phyloP scores from a whole-genome alignment of 2,888 invertebrate species.

The Chalcis sispes region DNA sequence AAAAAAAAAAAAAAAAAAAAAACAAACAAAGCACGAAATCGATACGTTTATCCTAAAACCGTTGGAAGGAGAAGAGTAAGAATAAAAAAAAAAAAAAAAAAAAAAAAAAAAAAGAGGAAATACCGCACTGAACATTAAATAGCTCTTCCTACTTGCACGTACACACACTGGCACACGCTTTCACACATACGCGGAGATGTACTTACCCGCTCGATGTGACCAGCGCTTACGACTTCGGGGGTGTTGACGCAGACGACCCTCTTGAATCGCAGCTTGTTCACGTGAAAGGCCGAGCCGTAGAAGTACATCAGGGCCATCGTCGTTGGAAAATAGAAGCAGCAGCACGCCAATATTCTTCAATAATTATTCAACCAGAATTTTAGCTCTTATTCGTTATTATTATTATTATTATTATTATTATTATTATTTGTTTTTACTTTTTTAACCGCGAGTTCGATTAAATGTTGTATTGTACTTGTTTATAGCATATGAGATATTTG shows the following conservation, averaged over 20 bases:
- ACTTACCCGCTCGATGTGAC: conserved; percentile 78
- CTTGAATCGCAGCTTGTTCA: conserved; percentile 87
- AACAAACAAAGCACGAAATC: too few species aligned
- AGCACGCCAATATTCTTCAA: conserved; percentile 87
- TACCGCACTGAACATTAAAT: background rate
- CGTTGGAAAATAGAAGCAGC: conserved; percentile 92
- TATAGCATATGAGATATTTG: too few species aligned
- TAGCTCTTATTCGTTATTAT: too few species aligned
- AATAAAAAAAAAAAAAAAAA: background rate
- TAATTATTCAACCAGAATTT: too few species aligned
- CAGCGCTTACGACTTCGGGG: conserved; percentile 76
- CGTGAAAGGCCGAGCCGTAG: conserved; percentile 92
- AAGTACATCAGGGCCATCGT: conserved; percentile 95
- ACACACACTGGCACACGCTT: background rate
- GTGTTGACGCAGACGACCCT: conserved; percentile 77
- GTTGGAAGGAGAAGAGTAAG: background rate
- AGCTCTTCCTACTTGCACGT: too few species aligned
- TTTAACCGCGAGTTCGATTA: too few species aligned
- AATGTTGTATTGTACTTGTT: too few species aligned
- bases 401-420: too few species aligned
- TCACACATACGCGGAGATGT: background rate
- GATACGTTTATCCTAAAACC: too few species aligned
- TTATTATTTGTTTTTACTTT: too few species aligned
- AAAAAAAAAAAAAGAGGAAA: conserved; percentile 14
- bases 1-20: too few species aligned